phyloP scores from a whole-genome alignment of 2,113 vertebrate genomes.

The Channa argus region DNA sequence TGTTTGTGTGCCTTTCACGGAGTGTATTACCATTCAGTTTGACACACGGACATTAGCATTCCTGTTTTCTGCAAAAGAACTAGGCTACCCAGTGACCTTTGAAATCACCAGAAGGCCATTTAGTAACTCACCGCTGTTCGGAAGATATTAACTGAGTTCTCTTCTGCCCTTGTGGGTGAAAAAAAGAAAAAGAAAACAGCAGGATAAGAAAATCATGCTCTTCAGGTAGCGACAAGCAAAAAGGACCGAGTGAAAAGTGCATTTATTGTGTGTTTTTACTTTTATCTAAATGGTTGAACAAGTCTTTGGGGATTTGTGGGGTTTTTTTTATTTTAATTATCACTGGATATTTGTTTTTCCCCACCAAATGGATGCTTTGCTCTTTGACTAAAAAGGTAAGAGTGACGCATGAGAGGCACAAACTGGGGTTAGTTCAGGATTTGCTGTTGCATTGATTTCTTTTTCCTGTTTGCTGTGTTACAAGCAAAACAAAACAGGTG shows the following conservation, averaged over 20 bases:
- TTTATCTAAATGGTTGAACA: not conserved
- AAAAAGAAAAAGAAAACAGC: no score
- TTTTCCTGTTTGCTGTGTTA: not conserved
- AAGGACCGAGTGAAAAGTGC: no score
- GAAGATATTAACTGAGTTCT: not conserved
- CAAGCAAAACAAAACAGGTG: not conserved
- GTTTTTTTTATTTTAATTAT: not conserved
- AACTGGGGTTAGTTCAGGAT: not conserved
- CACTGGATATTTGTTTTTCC: not conserved
- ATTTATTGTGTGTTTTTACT: not conserved
- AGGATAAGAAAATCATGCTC: not conserved
- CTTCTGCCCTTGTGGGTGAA: not conserved
- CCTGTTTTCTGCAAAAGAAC: no score
- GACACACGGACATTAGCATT: no score
- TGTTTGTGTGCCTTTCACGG: no score
- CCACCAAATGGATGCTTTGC: not conserved
- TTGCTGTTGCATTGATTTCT: not conserved
- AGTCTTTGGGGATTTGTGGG: not conserved
- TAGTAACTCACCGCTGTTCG: not conserved
- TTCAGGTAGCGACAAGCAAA: no score
- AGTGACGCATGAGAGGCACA: constrained; percentile 6
- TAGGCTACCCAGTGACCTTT: not conserved
- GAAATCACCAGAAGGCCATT: not conserved
- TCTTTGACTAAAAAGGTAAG: constrained; percentile 4
- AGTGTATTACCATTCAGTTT: no score